A percentile compares a stretch with the other conserved stretches of the same genome.
Conservation (phyloP, 2,888 invertebrate genomes). For the Crocallis elinguaria region DNA sequence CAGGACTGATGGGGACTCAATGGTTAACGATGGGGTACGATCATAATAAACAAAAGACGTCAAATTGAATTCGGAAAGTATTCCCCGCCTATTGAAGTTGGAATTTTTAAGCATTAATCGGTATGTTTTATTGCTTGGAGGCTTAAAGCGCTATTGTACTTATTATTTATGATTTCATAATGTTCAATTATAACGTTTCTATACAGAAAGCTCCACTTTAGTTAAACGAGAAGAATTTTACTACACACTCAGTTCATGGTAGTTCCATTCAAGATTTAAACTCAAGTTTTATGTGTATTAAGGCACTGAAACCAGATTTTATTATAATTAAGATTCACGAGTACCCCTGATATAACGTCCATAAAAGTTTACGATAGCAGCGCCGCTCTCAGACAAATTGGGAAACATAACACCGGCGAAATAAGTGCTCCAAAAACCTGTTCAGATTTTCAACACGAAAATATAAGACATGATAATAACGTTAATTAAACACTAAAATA, state of each 20-base stretch:
- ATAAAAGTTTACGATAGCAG: conserved; percentile 45
- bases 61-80: conserved; percentile 43
- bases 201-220: conserved; percentile 25
- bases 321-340: conserved; percentile 48
- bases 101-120: not conserved
- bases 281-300: conserved; percentile 42
- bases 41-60: conserved; percentile 66
- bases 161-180: conserved; percentile 13
- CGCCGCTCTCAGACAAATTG: conserved; percentile 42
- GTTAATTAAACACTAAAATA: conserved; percentile 25
- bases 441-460: conserved; percentile 34
- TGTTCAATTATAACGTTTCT: conserved; percentile 26
- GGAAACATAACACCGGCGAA: conserved; percentile 41
- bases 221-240: conserved; percentile 32
- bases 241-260: conserved; percentile 34
- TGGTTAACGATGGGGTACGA: conserved; percentile 57
- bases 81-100: conserved; percentile 32
- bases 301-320: conserved; percentile 45
- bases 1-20: conserved; percentile 71
- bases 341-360: conserved; percentile 43
- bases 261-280: conserved; percentile 42
- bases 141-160: not conserved
- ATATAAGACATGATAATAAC: conserved; percentile 26
- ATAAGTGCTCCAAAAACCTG: conserved; percentile 38
- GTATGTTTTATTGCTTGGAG: not conserved